A percentile compares a stretch with the other conserved stretches of the same genome.
Evolutionary conservation across 2,888 invertebrate species (phyloP).

Genomic region (Agrochola litura): DNA sequence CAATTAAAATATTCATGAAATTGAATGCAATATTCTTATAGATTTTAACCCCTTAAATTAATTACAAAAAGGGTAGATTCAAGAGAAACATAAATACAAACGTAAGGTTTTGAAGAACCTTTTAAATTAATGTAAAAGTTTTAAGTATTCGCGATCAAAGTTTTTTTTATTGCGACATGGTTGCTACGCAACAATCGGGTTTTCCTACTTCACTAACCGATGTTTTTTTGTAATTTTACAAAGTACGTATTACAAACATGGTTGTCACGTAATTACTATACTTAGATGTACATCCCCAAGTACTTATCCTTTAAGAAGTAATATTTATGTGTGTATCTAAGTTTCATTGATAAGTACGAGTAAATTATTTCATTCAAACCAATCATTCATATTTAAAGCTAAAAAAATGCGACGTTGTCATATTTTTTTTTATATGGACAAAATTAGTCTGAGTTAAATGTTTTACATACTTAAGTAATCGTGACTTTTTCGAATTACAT

Average conservation of each 20-base stretch:
- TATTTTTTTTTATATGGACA: too few species aligned
- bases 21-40: background rate
- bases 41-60: background rate
- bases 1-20: background rate
- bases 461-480: too few species aligned
- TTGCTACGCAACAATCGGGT: background rate
- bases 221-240: background rate
- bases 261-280: background rate
- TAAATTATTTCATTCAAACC: too few species aligned
- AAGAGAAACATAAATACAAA: background rate
- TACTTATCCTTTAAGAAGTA: background rate
- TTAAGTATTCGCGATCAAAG: background rate
- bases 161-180: background rate
- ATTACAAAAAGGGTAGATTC: background rate
- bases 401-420: too few species aligned
- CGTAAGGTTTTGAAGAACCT: background rate
- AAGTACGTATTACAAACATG: background rate
- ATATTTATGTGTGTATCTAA: too few species aligned
- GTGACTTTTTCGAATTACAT: too few species aligned
- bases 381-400: too few species aligned
- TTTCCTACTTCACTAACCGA: background rate
- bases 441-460: too few species aligned
- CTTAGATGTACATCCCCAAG: too few species aligned
- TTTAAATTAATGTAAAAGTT: constrained; percentile 3
- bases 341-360: too few species aligned